A percentile compares a stretch with the other conserved stretches of the same genome.
Evolutionary conservation across 2,888 invertebrate genomes (phyloP).

Genomic region (Caradrina clavipalpis): DNA sequence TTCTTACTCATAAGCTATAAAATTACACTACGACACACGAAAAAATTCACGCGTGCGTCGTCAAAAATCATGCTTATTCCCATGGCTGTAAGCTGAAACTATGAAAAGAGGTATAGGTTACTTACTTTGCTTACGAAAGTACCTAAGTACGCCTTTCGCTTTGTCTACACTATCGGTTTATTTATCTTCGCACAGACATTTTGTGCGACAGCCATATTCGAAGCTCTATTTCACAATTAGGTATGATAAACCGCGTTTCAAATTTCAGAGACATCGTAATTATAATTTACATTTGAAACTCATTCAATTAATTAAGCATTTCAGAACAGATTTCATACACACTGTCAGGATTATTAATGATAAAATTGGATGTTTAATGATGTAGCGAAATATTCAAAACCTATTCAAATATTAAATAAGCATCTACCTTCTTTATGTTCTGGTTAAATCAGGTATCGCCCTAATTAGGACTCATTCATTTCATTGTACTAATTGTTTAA

Average conservation of each 20-base stretch:
- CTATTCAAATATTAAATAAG: constrained; percentile 24
- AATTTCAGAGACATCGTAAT: constrained; percentile 5
- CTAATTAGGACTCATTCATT: constrained; percentile 8
- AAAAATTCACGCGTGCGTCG: too few relatives aligned
- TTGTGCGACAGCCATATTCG: neutral
- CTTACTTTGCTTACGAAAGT: too few relatives aligned
- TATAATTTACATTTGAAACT: constrained; percentile 29
- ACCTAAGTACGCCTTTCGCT: too few relatives aligned
- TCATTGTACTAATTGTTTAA: neutral
- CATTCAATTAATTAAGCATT: constrained; percentile 26
- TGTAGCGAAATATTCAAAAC: constrained; percentile 10
- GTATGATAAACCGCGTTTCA: neutral
- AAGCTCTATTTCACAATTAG: neutral
- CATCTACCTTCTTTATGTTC: neutral
- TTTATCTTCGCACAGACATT: neutral
- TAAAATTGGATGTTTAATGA: constrained; percentile 14
- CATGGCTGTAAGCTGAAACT: too few relatives aligned
- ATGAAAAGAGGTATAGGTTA: too few relatives aligned
- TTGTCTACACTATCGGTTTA: too few relatives aligned
- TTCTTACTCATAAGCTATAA: too few relatives aligned
- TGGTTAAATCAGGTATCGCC: constrained; percentile 7
- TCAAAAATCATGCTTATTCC: too few relatives aligned
- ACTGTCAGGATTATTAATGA: constrained; percentile 14
- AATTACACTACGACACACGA: too few relatives aligned
- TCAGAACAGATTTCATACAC: constrained; percentile 23